A percentile compares a stretch with the other conserved stretches of the same genome.
These are phyloP conservation scores for Trachelipus rathkii DNA, from an alignment of 1,140 invertebrate species.

Conservation along the genomic window DNA sequence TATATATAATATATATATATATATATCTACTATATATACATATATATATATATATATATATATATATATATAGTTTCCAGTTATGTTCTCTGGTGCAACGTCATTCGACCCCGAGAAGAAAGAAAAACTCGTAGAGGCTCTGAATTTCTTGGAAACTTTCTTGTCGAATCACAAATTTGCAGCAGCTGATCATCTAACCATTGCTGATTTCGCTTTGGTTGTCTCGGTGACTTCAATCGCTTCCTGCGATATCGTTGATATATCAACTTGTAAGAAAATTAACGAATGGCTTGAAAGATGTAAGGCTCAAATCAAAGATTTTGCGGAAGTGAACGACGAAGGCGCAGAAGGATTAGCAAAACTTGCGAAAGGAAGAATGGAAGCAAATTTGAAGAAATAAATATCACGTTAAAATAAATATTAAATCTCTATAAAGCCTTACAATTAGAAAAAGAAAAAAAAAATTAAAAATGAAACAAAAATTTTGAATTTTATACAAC, in stretches of 20 bases:
- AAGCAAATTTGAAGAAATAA: background rate
- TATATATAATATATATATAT: constrained; percentile 15
- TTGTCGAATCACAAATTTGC: background rate
- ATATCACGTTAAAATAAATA: too few species aligned
- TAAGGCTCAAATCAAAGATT: background rate
- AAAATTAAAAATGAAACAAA: too few species aligned
- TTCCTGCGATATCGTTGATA: background rate
- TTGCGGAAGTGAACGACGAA: background rate
- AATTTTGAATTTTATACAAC: too few species aligned
- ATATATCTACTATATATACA: constrained; percentile 11
- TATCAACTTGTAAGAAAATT: background rate
- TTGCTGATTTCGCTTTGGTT: background rate
- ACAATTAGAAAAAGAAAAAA: too few species aligned
- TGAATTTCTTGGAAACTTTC: background rate
- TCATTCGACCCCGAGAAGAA: background rate
- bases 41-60: constrained; percentile 15
- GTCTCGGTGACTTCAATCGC: background rate
- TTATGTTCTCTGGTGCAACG: background rate
- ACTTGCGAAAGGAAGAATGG: background rate
- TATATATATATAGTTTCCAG: background rate
- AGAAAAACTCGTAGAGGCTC: background rate
- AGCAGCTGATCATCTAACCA: background rate
- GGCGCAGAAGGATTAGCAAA: background rate
- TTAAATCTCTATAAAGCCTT: too few species aligned
- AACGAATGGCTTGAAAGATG: background rate